Base-by-base conservation (phyloP, 92 coral and sea anemone genomes). In the Pocillopora grandis region DNA sequence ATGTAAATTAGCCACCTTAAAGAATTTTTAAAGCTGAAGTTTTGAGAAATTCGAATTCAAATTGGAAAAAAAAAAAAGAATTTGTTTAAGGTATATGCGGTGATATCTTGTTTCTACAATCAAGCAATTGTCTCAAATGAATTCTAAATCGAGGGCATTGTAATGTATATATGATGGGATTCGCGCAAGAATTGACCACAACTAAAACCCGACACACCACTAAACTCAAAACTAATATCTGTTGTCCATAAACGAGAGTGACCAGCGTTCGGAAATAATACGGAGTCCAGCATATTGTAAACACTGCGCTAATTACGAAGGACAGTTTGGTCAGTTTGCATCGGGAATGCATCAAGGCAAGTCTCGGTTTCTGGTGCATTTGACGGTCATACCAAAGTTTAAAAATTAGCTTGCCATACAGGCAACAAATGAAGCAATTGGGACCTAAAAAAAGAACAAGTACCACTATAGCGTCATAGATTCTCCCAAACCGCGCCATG, bases 111-210 rank as follows among this genome's bases (percentile, higher is more conserved):
- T 18, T 74, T 27, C 62, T 74, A 10, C 78, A 74, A 74, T 5
- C 37, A 17, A 74, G 63, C 10, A 87, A 58, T 11, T 16, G 9
- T 63, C 52, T 83, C 27, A 81, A 55, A 58, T 87, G 62, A 18
- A 16, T 56, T 68, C 90, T 80, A 33, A 87, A 87, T n/a, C 76
- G 76, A n/a, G 74, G 48, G 81, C 90, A 75, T 76, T 82, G 87
- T 27, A 82, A 77, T 33, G 83, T 84, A 31, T 82, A 88, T 21
- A 88, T 84, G 14, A 80, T 78, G 2, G 91, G 91, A 48, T 88
- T 88, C 18, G 88, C 88, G 62, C 91, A 77, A 15, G 91, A 77
- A 56, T 88, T 88, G 12, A 88, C 63, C 9, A 84, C 71, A 13
- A 88, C 79, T 20, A 88, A 63, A 63, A 88, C 36, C 9, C 91